Conservation (phyloP, 2,113 vertebrate genomes). For the Nestor notabilis region DNA sequence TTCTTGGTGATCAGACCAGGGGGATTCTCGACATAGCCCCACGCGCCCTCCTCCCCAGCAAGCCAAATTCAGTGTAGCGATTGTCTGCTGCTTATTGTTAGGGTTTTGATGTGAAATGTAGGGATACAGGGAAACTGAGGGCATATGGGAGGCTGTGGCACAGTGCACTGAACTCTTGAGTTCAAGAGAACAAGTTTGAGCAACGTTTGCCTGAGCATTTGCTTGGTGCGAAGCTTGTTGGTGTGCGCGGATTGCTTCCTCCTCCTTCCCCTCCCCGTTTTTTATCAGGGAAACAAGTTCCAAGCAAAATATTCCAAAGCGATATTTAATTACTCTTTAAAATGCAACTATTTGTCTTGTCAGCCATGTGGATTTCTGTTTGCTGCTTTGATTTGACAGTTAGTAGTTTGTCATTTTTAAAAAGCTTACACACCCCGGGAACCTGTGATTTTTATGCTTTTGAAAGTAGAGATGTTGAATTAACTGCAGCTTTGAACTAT, state of each 20-base stretch:
- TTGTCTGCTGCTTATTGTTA: slow-evolving; percentile 9
- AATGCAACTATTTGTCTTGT: slow-evolving; percentile 69
- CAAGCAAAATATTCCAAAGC: slow-evolving; percentile 65
- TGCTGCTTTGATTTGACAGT: slow-evolving; percentile 67
- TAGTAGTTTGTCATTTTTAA: slow-evolving; percentile 62
- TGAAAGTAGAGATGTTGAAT: slow-evolving; percentile 67
- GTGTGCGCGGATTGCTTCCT: neutral
- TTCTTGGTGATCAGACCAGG: neutral
- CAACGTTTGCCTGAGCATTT: neutral
- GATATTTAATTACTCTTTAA: slow-evolving; percentile 69
- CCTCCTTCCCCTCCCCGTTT: neutral
- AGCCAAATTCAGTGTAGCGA: neutral
- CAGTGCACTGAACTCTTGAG: neutral
- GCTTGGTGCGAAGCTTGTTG: neutral
- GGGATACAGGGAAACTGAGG: neutral
- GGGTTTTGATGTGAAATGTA: slow-evolving; percentile 11
- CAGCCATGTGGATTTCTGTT: slow-evolving; percentile 55
- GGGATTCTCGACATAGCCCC: neutral
- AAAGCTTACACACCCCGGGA: slow-evolving; percentile 58
- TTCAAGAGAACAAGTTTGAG: neutral
- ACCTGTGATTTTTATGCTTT: slow-evolving; percentile 61
- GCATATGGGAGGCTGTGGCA: neutral
- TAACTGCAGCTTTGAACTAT: slow-evolving; percentile 69
- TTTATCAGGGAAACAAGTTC: slow-evolving; percentile 48
- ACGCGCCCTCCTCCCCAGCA: neutral